A percentile compares a stretch with the other conserved stretches of the same genome.
These are phyloP conservation scores for Erebia palarica DNA, from an alignment of 2,888 invertebrate genomes.

Conservation along the genomic window DNA sequence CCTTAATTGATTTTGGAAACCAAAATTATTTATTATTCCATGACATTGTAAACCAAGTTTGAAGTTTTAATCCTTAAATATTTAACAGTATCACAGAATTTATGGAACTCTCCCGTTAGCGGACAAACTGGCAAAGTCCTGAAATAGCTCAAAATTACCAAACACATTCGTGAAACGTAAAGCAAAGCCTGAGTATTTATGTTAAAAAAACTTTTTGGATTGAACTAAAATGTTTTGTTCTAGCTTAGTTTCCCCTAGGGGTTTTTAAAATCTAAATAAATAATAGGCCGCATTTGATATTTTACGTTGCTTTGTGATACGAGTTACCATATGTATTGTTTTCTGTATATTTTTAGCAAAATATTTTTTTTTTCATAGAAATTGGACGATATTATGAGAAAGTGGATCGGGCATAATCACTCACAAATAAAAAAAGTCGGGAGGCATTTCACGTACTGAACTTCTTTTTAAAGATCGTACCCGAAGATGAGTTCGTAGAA, in stretches of 20 bases:
- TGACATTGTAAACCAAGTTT: slow-evolving; percentile 3
- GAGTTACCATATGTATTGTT: slow-evolving; percentile 22
- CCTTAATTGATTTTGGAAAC: background rate
- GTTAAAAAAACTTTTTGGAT: slow-evolving; percentile 41
- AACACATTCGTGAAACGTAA: slow-evolving; percentile 42
- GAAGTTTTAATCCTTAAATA: slow-evolving; percentile 22
- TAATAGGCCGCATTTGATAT: slow-evolving; percentile 38
- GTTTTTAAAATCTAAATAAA: slow-evolving; percentile 40
- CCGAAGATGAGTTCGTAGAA: no score
- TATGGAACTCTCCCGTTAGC: slow-evolving; percentile 32
- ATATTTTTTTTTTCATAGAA: background rate
- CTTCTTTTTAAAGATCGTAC: no score
- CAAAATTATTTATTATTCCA: slow-evolving; percentile 6
- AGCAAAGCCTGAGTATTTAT: slow-evolving; percentile 43
- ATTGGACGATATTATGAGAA: no score
- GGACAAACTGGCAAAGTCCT: slow-evolving; percentile 38
- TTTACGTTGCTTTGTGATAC: slow-evolving; percentile 31
- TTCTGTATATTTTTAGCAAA: background rate
- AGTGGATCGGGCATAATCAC: no score
- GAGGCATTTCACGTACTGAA: no score
- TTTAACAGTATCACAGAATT: slow-evolving; percentile 26
- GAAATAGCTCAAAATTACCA: slow-evolving; percentile 43
- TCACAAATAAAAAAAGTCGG: no score
- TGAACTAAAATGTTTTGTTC: slow-evolving; percentile 45
- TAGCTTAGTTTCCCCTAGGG: slow-evolving; percentile 42